Evolutionary conservation across 2,888 invertebrate genomes (phyloP), one percentile per base, ranked within the genome.

Genomic region (Chloroclystis v-ata): DNA sequence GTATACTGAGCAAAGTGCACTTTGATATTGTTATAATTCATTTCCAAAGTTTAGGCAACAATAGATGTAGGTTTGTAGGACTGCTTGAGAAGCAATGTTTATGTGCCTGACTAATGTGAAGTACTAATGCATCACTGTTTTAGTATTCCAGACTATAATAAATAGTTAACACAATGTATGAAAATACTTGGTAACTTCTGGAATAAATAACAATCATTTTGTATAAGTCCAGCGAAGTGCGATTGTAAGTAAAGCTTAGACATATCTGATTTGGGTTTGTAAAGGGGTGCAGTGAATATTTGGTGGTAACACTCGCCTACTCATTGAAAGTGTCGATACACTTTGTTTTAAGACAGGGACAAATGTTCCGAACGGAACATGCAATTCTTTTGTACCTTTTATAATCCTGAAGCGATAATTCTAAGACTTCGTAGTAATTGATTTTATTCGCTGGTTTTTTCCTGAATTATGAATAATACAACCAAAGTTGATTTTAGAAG

Each of bases 401-500:
- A 7, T 20, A 35, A 35, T 3, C 35, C 35, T 35, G 10, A 16
- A 10, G 35, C 35, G 11, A 8, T 26, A 8, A 20, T 33, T 35
- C 35, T 8, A 7, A 24, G 11, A 35, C 33, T 14, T 14, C 11
- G 20, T 35, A 35, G 35, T 8, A n/a, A 10, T 20, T 35, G 33
- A 16, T 20, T 10, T 35, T 12, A 35, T 16, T 3, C n/a, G 33
- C 35, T 10, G 20, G 20, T 35, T 20, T 35, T 35, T 35, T 10
- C 10, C 20, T 26, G 26, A 26, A 3, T 26, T n/a, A n/a, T n/a
- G 16, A 16, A 14, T 20, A 11, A 16, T 20, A n/a, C 1, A 11
- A 16, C 20, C 20, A 14, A 35, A 29, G 50, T 50, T 50, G 46
- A 46, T 50, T 46, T 42, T 49, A 8, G 33, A 39, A 50, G 46